Base-by-base conservation (phyloP, 2,797 vertebrate genomes). In the Tarsius wallacei region DNA sequence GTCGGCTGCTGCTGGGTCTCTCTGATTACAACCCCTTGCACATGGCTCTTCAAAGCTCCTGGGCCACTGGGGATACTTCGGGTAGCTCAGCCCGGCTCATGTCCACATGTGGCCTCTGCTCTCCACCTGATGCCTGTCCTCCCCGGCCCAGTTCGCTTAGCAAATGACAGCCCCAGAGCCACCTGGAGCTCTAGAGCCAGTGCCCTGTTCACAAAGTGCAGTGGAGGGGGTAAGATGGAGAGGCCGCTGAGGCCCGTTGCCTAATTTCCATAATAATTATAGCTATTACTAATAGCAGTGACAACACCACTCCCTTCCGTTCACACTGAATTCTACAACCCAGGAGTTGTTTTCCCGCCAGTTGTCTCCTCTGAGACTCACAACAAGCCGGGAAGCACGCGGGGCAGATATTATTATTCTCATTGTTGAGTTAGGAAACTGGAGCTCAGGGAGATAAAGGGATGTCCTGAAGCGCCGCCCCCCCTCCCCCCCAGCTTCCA, bases 211-310 rank as follows among this genome's bases (percentile, higher is more conserved):
- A 28, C 21, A 59, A 61, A 59, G 77, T 1, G 6, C 71, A 42
- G 10, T 68, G 61, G 86, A 91, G 31, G 3, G 0, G n/a, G 47
- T n/a, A 24, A 81, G 47, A 71, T 14, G 47, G 91, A 95, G 95
- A 78, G 53, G 87, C 57, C 68, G 90, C 93, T 57, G 68, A 93
- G 96, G 77, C 83, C 84, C 92, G 91, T 96, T 85, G 87, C 83
- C 91, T 98, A n/a, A 97, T 98, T 97, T 97, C 96, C 96, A 97
- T 98, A 92, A 93, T 98, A 97, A 98, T 98, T 98, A 97, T 22
- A 87, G 96, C 94, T 94, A 97, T 97, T 97, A 97, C 89, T 94
- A 96, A 91, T 90, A 95, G 68, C 0, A 9, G 64, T 87, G 97
- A 97, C 95, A 97, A 85, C 61, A 87, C 59, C 63, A 96, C 95